Evolutionary conservation across 1,140 invertebrate species (phyloP).

Genomic region (Dinothrombium tinctorium): DNA sequence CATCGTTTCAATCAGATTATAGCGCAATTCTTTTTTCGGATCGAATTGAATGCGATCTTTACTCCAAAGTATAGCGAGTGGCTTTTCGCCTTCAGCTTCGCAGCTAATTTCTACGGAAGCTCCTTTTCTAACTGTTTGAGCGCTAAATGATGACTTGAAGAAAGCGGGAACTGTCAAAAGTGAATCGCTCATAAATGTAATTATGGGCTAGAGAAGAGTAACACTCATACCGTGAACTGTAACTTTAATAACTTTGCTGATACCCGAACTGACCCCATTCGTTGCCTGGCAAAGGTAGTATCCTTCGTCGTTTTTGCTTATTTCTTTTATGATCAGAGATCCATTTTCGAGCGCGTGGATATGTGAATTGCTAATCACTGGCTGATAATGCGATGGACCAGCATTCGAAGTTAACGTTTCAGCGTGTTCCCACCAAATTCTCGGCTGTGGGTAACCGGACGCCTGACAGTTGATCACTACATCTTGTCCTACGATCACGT

Average conservation of each 20-base stretch:
- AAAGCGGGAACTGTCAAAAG: constrained; percentile 58
- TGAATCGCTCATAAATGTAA: too few species aligned
- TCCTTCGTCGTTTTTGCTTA: constrained; percentile 21
- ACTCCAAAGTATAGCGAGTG: constrained; percentile 57
- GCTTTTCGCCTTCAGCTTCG: constrained; percentile 62
- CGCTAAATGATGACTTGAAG: constrained; percentile 83
- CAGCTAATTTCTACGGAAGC: constrained; percentile 14
- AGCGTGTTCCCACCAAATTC: constrained; percentile 25
- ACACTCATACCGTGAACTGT: constrained; percentile 23
- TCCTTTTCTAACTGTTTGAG: constrained; percentile 30
- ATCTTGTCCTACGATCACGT: constrained; percentile 54
- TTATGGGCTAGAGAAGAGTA: not conserved
- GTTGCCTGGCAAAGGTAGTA: constrained; percentile 22
- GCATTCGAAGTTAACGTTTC: not conserved
- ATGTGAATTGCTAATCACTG: constrained; percentile 17
- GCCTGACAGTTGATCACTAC: constrained; percentile 51
- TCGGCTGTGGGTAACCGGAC: constrained; percentile 18
- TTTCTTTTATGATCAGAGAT: constrained; percentile 21
- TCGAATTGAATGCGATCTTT: constrained; percentile 16
- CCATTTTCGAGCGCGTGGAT: constrained; percentile 23
- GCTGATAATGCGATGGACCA: constrained; percentile 10
- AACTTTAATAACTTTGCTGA: constrained; percentile 25
- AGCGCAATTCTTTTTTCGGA: constrained; percentile 12
- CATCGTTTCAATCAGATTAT: constrained; percentile 12
- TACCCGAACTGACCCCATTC: constrained; percentile 23